These are phyloP conservation scores for Sepiola atlantica DNA, from an alignment of 2,888 invertebrate species.

Conservation along the genomic window DNA sequence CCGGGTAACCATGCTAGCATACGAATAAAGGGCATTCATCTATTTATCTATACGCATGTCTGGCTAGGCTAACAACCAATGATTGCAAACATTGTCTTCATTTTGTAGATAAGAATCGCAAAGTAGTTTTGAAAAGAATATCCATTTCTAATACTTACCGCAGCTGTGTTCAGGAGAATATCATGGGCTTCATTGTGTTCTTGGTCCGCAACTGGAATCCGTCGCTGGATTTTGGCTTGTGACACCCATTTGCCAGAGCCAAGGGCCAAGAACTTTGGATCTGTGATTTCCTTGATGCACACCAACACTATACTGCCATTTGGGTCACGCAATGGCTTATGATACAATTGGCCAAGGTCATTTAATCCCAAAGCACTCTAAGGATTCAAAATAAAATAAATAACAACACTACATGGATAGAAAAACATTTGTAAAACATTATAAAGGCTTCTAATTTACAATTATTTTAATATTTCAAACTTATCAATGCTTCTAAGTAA, in stretches of 20 bases:
- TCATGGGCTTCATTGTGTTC: conserved; percentile 73
- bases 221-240: conserved; percentile 85
- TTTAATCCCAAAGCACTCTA: conserved; percentile 91
- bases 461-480: too few relatives aligned
- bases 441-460: too few relatives aligned
- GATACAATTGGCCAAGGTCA: conserved; percentile 95
- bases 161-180: conserved; percentile 82
- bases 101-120: too few relatives aligned
- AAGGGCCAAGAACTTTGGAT: conserved; percentile 83
- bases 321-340: conserved; percentile 90
- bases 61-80: too few relatives aligned
- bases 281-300: conserved; percentile 84
- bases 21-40: too few relatives aligned
- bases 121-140: not conserved
- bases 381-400: conserved; percentile 52
- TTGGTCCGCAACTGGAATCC: conserved; percentile 71
- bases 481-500: too few relatives aligned
- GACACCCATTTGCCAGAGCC: conserved; percentile 95
- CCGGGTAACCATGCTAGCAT: too few relatives aligned
- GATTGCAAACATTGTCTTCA: too few relatives aligned
- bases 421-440: too few relatives aligned
- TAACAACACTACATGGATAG: not conserved
- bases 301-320: conserved; percentile 92
- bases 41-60: too few relatives aligned
- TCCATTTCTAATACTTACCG: conserved; percentile 77